Base-by-base conservation (phyloP, 2,113 vertebrate genomes). In the Mastomys coucha region DNA sequence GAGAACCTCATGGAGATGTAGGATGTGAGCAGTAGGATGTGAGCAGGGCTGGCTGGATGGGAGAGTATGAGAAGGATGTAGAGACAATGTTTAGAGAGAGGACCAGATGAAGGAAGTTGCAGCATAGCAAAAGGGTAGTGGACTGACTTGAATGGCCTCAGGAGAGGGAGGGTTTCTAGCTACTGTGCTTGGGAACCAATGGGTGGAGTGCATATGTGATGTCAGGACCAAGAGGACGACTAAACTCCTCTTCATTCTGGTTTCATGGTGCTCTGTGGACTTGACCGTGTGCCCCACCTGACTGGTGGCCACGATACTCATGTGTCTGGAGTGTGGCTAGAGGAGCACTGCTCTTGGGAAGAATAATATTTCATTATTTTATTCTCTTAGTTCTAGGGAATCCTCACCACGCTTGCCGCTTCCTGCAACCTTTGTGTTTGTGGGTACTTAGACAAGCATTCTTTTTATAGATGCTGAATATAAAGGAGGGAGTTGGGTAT, bases 121-220 rank as follows among this genome's bases (percentile, higher is more conserved):
- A 69, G 36, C 42, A 1, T 2, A 36, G 31, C 63, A 20, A 39
- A 88, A 65, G 5, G 20, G 33, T 16, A 82, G 20, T 17, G 58
- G 58, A 19, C 84, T 33, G 5, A 49, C 19, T 17, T 19, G 5
- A 56, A 63, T 20, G 49, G 63, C 70, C 93, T 63, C n/a, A 81
- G 58, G 73, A 85, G n/a, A n/a, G n/a, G n/a, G 16, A 65, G n/a
- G 45, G 39, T 72, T 94, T 81, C 70, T 78, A 33, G 9, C 13
- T 53, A 26, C 0, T 5, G 14, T 58, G 6, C 58, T 42, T 45
- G 90, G 81, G 7, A 36, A 31, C 51, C 36, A 80, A 75, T 33
- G 42, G 24, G 31, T 69, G 31, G n/a, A 13, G 0, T 39, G 2
- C 10, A 7, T 5, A 4, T 76, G 3, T 60, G 24, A 8, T 26